Evolutionary conservation across 2,888 invertebrate genomes (phyloP).

Genomic region (Dromius quadrimaculatus): DNA sequence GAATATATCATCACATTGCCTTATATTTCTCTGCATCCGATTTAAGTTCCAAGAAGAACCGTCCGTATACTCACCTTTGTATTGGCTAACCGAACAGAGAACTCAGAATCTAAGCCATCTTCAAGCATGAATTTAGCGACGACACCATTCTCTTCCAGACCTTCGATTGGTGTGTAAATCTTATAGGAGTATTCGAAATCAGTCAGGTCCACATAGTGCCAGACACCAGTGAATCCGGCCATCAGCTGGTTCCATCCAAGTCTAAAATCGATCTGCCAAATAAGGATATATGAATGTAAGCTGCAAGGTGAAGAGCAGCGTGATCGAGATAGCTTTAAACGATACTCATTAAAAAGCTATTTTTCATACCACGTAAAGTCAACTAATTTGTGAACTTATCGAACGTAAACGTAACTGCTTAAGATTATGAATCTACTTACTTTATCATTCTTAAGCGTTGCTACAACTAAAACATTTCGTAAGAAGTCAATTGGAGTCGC

Average conservation of each 20-base stretch:
- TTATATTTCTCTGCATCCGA: no score
- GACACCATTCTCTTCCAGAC: slow-evolving; percentile 82
- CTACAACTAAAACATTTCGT: slow-evolving; percentile 75
- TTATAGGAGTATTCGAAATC: slow-evolving; percentile 85
- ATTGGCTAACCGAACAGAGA: slow-evolving; percentile 77
- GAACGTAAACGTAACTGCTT: slow-evolving; percentile 15
- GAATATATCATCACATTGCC: no score
- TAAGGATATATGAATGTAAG: slow-evolving; percentile 41
- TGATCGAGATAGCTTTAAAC: slow-evolving; percentile 16
- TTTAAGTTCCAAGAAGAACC: no score
- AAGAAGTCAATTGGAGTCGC: slow-evolving; percentile 81
- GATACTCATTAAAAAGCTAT: slow-evolving; percentile 42
- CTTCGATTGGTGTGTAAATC: slow-evolving; percentile 82
- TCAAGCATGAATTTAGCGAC: slow-evolving; percentile 78
- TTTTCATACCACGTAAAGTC: slow-evolving; percentile 28
- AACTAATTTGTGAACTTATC: slow-evolving; percentile 15
- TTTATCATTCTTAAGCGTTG: slow-evolving; percentile 76
- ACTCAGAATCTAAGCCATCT: slow-evolving; percentile 76
- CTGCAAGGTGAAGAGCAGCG: neutral
- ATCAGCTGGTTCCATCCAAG: slow-evolving; percentile 81
- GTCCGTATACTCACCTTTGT: slow-evolving; percentile 70
- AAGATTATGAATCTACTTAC: slow-evolving; percentile 64
- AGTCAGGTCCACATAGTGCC: slow-evolving; percentile 76
- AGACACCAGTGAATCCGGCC: slow-evolving; percentile 83
- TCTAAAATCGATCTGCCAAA: slow-evolving; percentile 76